Percentiles rank a stretch among this genome's conserved stretches.
Evolutionary conservation across 2,113 vertebrate genomes (phyloP).

Genomic region (Leiothrix lutea): DNA sequence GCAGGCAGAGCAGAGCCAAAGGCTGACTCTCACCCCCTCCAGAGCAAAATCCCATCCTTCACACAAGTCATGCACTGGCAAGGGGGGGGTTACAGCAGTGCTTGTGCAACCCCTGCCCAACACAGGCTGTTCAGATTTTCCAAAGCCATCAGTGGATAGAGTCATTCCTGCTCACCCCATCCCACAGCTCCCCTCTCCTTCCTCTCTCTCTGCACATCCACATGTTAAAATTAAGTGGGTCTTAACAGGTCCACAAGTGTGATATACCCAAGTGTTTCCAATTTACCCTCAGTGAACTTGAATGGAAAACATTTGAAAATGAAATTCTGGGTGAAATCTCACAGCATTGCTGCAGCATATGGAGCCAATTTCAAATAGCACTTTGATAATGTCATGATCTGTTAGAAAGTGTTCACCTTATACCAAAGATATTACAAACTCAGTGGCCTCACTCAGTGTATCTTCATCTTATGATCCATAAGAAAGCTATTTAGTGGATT

Average conservation of each 20-base stretch:
- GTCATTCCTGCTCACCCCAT: not conserved
- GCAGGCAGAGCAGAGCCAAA: not conserved
- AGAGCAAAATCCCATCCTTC: not conserved
- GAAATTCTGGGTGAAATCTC: slow-evolving; percentile 47
- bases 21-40: not conserved
- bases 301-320: slow-evolving; percentile 58
- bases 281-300: slow-evolving; percentile 47
- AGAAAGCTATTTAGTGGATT: slow-evolving; percentile 50
- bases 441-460: slow-evolving; percentile 23
- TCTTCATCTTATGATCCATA: slow-evolving; percentile 43
- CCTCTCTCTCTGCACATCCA: not conserved
- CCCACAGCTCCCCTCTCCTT: not conserved
- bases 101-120: not conserved
- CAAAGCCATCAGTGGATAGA: not conserved
- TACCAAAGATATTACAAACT: slow-evolving; percentile 21
- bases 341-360: slow-evolving; percentile 41
- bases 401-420: slow-evolving; percentile 57
- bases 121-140: not conserved
- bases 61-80: not conserved
- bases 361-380: slow-evolving; percentile 63
- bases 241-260: slow-evolving; percentile 31
- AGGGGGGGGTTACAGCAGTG: not conserved
- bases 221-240: slow-evolving; percentile 32
- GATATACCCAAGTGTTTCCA: slow-evolving; percentile 57
- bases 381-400: slow-evolving; percentile 66